Evolutionary conservation across 2,113 vertebrate species (phyloP).

Genomic region (Neopipo cinnamomea): DNA sequence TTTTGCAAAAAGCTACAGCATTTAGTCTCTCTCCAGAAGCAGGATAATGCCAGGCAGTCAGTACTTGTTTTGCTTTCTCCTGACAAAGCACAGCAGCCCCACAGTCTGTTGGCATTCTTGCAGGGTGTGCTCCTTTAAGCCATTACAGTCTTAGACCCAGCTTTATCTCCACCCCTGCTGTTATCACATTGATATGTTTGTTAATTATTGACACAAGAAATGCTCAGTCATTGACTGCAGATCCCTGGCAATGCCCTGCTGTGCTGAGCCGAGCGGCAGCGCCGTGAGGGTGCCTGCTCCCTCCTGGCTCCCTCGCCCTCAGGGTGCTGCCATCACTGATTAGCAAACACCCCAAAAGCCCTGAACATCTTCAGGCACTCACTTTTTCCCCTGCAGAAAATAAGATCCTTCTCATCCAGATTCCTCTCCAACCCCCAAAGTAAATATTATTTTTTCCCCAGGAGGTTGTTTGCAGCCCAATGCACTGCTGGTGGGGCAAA

Average conservation of each 20-base stretch:
- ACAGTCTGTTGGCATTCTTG: neutral
- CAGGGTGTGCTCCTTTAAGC: neutral
- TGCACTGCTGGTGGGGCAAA: neutral
- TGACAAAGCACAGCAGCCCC: neutral
- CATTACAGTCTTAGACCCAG: neutral
- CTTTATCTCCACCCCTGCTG: conserved; percentile 28
- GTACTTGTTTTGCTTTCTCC: neutral
- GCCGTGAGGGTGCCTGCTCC: neutral
- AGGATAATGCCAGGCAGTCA: neutral
- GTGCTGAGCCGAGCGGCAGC: neutral
- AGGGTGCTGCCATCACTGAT: conserved; percentile 22
- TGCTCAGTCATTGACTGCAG: neutral
- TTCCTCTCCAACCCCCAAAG: neutral
- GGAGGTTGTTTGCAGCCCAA: neutral
- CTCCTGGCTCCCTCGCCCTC: neutral
- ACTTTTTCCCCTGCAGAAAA: neutral
- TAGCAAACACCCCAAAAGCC: neutral
- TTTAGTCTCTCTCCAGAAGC: neutral
- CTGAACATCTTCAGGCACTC: neutral
- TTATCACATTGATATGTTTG: conserved; percentile 40
- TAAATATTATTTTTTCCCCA: neutral
- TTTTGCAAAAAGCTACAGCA: neutral
- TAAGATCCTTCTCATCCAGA: neutral
- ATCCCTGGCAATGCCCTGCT: neutral
- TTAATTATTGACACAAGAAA: conserved; percentile 60